Evolutionary conservation across 92 coral and sea anemone genomes (phyloP).

Genomic region (Porites cylindrica): DNA sequence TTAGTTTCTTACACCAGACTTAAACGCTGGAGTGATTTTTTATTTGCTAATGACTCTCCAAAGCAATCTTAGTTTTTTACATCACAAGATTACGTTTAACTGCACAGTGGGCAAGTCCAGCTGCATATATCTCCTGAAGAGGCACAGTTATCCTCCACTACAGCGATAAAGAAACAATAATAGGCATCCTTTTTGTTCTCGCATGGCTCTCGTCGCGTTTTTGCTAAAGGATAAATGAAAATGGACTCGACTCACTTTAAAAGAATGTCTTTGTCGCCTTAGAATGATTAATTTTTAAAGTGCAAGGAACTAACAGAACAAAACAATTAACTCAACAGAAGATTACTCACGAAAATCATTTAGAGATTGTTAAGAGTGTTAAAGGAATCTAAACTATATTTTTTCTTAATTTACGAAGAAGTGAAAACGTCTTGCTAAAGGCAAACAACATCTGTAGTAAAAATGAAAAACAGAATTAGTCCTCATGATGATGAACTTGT

Average conservation of each 20-base stretch:
- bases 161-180: background rate
- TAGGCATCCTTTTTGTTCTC: background rate
- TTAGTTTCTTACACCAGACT: too few relatives aligned
- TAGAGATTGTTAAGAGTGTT: too few relatives aligned
- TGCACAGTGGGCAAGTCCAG: background rate
- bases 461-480: too few relatives aligned
- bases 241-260: background rate
- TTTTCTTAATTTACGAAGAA: too few relatives aligned
- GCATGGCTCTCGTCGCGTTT: background rate
- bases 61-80: background rate
- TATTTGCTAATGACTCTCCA: too few relatives aligned
- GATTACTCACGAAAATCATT: too few relatives aligned
- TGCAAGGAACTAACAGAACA: background rate
- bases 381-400: too few relatives aligned
- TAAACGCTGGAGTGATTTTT: too few relatives aligned
- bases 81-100: background rate
- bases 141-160: background rate
- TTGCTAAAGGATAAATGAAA: background rate
- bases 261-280: background rate
- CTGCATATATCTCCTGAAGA: background rate
- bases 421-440: too few relatives aligned
- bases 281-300: background rate
- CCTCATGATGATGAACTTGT: too few relatives aligned
- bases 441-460: too few relatives aligned
- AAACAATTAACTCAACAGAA: background rate